phyloP scores from a whole-genome alignment of 2,113 vertebrate species.

The Atrichornis clamosus region DNA sequence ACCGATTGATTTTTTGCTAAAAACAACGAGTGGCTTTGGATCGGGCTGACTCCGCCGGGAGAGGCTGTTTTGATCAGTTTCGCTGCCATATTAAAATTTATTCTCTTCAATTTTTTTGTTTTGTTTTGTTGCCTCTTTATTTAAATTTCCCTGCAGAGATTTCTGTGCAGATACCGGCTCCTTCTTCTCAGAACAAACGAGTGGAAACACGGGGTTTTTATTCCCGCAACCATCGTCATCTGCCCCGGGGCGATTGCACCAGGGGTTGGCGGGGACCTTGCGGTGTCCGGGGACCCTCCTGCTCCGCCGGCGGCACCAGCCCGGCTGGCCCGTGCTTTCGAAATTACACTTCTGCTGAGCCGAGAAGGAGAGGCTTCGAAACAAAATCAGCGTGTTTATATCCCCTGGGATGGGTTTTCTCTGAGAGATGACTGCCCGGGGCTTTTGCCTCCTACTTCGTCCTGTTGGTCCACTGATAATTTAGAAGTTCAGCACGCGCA shows the following conservation, averaged over 20 bases:
- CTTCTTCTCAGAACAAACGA: not conserved
- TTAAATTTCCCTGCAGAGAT: not conserved
- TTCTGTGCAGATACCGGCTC: too few species aligned
- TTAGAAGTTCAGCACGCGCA: not conserved
- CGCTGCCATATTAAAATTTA: not conserved
- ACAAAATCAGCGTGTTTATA: not conserved
- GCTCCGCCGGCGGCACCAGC: not conserved
- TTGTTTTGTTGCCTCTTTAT: not conserved
- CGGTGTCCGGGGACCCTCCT: not conserved
- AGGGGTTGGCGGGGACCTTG: not conserved
- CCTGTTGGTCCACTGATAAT: not conserved
- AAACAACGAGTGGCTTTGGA: not conserved
- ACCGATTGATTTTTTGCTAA: not conserved
- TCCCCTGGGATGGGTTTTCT: not conserved
- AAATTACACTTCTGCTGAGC: not conserved
- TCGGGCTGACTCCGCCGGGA: not conserved
- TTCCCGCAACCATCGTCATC: not conserved
- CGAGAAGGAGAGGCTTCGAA: not conserved
- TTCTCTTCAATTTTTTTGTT: not conserved
- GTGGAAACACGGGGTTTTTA: not conserved
- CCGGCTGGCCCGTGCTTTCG: not conserved
- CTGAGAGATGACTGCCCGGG: not conserved
- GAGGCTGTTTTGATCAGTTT: not conserved
- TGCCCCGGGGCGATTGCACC: not conserved
- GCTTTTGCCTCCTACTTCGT: not conserved